These are phyloP conservation scores for Megalopta genalis DNA, from an alignment of 1,140 invertebrate genomes.

Conservation along the genomic window DNA sequence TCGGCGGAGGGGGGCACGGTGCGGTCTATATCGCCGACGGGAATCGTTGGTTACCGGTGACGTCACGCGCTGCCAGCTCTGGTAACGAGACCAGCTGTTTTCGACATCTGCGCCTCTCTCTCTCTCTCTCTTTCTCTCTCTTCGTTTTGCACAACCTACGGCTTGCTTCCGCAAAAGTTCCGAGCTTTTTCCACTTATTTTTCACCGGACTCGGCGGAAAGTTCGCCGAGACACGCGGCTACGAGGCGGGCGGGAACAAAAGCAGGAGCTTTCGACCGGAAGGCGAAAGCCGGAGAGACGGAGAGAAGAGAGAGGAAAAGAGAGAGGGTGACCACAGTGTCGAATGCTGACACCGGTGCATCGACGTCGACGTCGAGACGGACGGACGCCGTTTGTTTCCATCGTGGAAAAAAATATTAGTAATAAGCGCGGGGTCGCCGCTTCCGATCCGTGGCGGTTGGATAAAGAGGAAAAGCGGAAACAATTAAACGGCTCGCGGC, in stretches of 20 bases:
- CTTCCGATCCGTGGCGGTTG: conserved; percentile 2
- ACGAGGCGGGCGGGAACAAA: too few relatives aligned
- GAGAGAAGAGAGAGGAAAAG: background rate
- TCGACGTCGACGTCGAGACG: background rate
- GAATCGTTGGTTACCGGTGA: conserved; percentile 40
- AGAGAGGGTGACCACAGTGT: too few relatives aligned
- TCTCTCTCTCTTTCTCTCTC: too few relatives aligned
- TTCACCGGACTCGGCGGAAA: too few relatives aligned
- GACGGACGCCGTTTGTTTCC: background rate
- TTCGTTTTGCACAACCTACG: too few relatives aligned
- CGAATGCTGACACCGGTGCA: too few relatives aligned
- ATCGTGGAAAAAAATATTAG: background rate
- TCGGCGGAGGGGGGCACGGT: too few relatives aligned
- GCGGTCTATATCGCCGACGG: conserved; percentile 22
- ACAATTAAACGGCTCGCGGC: conserved; percentile 52
- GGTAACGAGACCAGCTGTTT: conserved; percentile 61
- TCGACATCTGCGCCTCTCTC: conserved; percentile 57
- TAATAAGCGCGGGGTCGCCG: conserved; percentile 8
- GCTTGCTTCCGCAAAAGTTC: too few relatives aligned
- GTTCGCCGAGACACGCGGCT: background rate
- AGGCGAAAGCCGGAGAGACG: too few relatives aligned
- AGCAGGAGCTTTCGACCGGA: too few relatives aligned
- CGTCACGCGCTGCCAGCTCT: conserved; percentile 41
- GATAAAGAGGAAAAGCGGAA: conserved; percentile 32
- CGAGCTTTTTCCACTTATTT: too few relatives aligned